These are phyloP conservation scores for Caenorhabditis sp. DNA, from an alignment of 2,888 invertebrate genomes.

Conservation along the genomic window DNA sequence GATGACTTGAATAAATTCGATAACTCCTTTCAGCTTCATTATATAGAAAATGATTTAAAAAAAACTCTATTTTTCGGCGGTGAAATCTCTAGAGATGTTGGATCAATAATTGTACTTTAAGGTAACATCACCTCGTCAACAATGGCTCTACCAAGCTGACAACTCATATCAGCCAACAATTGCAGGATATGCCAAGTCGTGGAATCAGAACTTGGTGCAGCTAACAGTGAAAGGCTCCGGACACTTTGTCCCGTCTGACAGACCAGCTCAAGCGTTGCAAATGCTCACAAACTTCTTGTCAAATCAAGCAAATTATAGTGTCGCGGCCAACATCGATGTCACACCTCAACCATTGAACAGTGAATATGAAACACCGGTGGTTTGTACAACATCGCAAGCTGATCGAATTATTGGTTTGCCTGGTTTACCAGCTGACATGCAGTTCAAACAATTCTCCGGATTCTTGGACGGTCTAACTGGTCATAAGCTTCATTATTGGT, in stretches of 20 bases:
- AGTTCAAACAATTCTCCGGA: constrained; percentile 46
- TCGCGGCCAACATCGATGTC: constrained; percentile 27
- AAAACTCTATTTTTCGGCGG: too few species aligned
- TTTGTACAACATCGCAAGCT: constrained; percentile 15
- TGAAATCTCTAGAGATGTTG: too few species aligned
- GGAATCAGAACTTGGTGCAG: constrained; percentile 42
- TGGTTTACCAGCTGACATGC: constrained; percentile 27
- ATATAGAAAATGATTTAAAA: too few species aligned
- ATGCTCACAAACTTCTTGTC: constrained; percentile 60
- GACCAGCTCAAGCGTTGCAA: constrained; percentile 61
- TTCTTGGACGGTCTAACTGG: constrained; percentile 66
- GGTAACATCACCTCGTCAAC: constrained; percentile 19
- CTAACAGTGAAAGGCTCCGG: constrained; percentile 54
- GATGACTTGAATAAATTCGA: not conserved
- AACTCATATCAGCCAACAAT: constrained; percentile 23
- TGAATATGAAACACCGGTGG: not conserved
- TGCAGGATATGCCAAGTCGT: constrained; percentile 46
- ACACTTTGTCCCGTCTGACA: constrained; percentile 51
- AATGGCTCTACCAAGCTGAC: constrained; percentile 37
- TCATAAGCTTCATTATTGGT: constrained; percentile 72
- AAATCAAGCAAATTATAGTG: constrained; percentile 49
- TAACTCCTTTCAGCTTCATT: not conserved
- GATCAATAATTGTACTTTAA: not conserved
- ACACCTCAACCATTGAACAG: constrained; percentile 32
- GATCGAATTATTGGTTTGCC: constrained; percentile 45